Conservation (phyloP, 2,113 vertebrate species). For the Mormyrus iriodes region DNA sequence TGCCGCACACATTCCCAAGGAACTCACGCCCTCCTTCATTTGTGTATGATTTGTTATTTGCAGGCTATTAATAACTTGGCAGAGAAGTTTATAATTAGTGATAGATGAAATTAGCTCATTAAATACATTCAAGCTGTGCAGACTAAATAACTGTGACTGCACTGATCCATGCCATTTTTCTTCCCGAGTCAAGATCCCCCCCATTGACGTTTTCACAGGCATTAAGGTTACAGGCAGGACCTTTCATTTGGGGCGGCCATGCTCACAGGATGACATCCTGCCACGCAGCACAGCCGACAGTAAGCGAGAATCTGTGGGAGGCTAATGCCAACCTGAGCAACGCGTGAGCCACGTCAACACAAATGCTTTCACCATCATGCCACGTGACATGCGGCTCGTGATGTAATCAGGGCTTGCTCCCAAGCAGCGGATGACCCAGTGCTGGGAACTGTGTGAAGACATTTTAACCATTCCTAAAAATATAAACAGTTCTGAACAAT, state of each 20-base stretch:
- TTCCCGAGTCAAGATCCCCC: neutral
- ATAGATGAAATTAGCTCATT: neutral
- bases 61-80: neutral
- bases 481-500: neutral
- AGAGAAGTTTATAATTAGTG: slow-evolving; percentile 11
- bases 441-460: neutral
- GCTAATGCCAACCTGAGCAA: neutral
- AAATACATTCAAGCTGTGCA: slow-evolving; percentile 7
- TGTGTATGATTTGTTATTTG: neutral
- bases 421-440: neutral
- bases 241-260: neutral
- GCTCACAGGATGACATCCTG: neutral
- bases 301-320: neutral
- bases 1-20: neutral
- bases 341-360: neutral
- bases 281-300: neutral
- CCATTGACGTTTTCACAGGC: neutral
- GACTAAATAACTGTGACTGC: neutral
- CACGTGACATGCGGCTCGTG: neutral
- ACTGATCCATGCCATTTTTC: neutral
- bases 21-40: neutral
- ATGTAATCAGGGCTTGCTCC: neutral
- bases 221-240: neutral
- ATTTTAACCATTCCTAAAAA: neutral
- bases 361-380: neutral